phyloP scores from a whole-genome alignment of 2,888 invertebrate species.

The Stegophylla sp. region DNA sequence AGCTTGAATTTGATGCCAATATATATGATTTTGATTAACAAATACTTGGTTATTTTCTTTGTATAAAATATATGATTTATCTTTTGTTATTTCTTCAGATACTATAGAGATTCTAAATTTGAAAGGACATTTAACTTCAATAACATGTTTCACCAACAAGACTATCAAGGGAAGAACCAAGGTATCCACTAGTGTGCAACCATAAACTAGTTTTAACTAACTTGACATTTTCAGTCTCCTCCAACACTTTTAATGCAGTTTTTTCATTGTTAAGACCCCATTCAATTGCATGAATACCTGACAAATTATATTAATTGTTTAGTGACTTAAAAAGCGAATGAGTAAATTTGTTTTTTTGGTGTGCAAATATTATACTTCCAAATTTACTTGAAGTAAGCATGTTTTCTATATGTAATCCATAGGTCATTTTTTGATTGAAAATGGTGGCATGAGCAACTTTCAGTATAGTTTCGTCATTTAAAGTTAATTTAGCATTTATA shows the following conservation, averaged over 20 bases:
- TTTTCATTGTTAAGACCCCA: conserved; percentile 1
- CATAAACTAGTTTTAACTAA: no score
- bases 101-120: background rate
- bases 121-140: background rate
- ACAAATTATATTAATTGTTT: background rate
- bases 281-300: background rate
- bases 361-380: background rate
- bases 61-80: background rate
- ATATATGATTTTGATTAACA: background rate
- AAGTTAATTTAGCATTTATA: no score
- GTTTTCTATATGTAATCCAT: no score
- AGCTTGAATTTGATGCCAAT: background rate
- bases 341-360: background rate
- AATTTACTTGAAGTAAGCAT: background rate
- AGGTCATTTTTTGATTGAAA: no score
- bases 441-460: no score
- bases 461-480: no score
- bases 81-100: background rate
- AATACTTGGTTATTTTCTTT: background rate
- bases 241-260: background rate
- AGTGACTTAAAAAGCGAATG: background rate
- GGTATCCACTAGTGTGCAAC: background rate
- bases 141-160: background rate
- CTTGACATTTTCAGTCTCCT: background rate
- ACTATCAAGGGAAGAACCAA: background rate